Evolutionary conservation across 2,797 vertebrate species (phyloP).

Genomic region (Miichthys miiuy): DNA sequence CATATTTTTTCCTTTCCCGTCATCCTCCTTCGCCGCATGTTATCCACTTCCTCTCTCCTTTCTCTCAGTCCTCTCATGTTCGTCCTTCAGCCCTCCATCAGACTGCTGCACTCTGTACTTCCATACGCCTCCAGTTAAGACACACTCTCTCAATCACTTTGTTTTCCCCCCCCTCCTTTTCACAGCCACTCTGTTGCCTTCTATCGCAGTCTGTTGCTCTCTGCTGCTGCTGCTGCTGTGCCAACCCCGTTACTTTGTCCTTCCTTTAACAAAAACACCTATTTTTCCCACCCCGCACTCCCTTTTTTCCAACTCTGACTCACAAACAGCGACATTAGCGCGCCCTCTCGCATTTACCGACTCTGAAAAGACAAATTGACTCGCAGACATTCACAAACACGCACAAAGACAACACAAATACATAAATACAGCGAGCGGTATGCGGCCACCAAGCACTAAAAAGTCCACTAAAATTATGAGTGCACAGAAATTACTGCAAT

Average conservation of each 20-base stretch:
- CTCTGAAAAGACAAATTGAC: slow-evolving; percentile 37
- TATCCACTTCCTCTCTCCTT: neutral
- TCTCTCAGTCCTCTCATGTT: slow-evolving; percentile 4
- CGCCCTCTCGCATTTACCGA: slow-evolving; percentile 12
- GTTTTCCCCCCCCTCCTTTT: slow-evolving; percentile 1
- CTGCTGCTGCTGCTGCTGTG: slow-evolving; percentile 11
- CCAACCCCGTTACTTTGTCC: slow-evolving; percentile 23
- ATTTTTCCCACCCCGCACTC: slow-evolving; percentile 4
- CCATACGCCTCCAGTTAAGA: slow-evolving; percentile 27
- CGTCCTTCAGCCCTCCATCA: slow-evolving; percentile 36
- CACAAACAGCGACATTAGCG: slow-evolving; percentile 27
- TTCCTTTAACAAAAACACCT: slow-evolving; percentile 42
- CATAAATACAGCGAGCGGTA: slow-evolving; percentile 18
- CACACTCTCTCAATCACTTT: slow-evolving; percentile 38
- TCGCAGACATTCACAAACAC: slow-evolving; percentile 7
- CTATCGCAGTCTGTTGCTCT: slow-evolving; percentile 27
- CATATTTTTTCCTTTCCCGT: neutral
- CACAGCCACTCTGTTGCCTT: slow-evolving; percentile 28
- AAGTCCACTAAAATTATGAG: slow-evolving; percentile 46
- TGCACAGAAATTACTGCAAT: slow-evolving; percentile 72
- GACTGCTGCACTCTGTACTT: slow-evolving; percentile 2
- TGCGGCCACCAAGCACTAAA: slow-evolving; percentile 20
- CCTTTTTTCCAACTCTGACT: slow-evolving; percentile 10
- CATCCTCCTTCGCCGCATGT: neutral
- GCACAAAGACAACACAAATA: slow-evolving; percentile 16